phyloP scores from a whole-genome alignment of 2,888 invertebrate species.

The Drosophila planitibia region DNA sequence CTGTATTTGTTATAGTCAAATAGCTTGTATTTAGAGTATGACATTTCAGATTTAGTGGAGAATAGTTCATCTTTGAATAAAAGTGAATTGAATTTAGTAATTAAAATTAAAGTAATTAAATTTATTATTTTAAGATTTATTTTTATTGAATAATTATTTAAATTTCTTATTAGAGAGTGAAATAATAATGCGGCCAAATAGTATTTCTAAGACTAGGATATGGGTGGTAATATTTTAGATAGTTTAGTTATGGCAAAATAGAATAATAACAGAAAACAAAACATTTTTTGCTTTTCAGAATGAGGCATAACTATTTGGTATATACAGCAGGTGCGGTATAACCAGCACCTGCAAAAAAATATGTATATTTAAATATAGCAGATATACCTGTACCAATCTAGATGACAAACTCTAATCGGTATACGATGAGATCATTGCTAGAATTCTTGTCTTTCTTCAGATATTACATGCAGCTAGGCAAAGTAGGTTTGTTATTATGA shows the following conservation, averaged over 20 bases:
- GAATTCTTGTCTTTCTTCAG: slow-evolving; percentile 1
- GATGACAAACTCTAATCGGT: slow-evolving; percentile 15
- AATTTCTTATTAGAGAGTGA: neutral
- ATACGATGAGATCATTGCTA: neutral
- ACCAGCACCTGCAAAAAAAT: neutral
- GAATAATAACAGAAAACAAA: no score
- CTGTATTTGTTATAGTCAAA: neutral
- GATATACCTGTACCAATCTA: neutral
- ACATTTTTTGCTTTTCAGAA: neutral
- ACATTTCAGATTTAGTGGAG: neutral
- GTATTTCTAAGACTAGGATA: neutral
- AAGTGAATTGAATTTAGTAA: neutral
- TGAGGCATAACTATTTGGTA: neutral
- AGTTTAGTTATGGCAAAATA: no score
- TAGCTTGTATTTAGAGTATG: neutral
- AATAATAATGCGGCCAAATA: neutral
- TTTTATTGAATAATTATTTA: neutral
- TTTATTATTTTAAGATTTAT: neutral
- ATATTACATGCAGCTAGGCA: slow-evolving; percentile 18
- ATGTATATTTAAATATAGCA: neutral
- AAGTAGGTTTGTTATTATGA: slow-evolving; percentile 23
- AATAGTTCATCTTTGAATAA: neutral
- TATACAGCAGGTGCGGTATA: neutral
- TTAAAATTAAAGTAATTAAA: neutral
- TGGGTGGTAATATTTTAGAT: neutral